phyloP scores from a whole-genome alignment of 2,113 vertebrate species.

The Thermophis baileyi region DNA sequence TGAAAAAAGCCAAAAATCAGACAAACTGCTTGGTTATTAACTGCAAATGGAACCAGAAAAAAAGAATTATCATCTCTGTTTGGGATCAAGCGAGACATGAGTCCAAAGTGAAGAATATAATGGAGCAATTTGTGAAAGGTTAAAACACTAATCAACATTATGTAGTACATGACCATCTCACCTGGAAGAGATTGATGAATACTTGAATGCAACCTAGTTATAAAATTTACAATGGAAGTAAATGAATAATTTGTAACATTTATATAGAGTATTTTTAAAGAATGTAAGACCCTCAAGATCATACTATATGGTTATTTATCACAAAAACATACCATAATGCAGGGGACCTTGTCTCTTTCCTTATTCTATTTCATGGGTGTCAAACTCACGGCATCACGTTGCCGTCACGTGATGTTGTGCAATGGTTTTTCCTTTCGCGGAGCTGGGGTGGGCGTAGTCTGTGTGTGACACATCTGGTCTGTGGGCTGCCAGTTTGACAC shows the following conservation, averaged over 20 bases:
- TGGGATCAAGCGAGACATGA: background rate
- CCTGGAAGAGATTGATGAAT: background rate
- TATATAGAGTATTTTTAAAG: background rate
- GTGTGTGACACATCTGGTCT: no score
- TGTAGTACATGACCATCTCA: background rate
- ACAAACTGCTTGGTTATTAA: background rate
- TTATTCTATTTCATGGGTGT: background rate
- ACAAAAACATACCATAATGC: background rate
- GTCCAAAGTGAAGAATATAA: background rate
- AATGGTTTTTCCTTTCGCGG: no score
- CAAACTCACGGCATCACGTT: no score
- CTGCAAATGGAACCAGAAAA: background rate
- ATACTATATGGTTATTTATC: background rate
- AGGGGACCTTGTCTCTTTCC: background rate
- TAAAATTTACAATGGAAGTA: background rate
- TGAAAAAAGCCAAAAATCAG: background rate
- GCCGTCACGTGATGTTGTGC: rapidly evolving
- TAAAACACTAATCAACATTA: background rate
- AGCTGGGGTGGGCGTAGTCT: no score
- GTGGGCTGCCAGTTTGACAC: no score
- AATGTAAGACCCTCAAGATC: background rate
- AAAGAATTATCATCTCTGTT: background rate
- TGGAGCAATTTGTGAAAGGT: background rate
- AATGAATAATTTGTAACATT: background rate
- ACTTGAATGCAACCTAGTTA: background rate